A percentile compares a stretch with the other conserved stretches of the same genome.
Evolutionary conservation across 1,140 invertebrate species (phyloP).

Genomic region (Steinernema feltiae): DNA sequence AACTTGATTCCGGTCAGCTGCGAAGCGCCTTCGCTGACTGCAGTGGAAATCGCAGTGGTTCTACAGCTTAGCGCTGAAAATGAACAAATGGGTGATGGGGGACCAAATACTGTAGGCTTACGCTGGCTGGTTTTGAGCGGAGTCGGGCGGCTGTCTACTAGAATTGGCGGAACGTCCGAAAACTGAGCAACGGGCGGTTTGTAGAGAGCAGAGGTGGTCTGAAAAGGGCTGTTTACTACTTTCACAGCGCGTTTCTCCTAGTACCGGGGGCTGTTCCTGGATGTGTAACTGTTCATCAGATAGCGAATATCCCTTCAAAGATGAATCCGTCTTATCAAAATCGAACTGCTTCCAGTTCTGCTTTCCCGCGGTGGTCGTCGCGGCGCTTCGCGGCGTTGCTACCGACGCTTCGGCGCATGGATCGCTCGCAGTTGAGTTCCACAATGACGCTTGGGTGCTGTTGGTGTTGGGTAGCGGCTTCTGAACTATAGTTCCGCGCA

Average conservation of each 20-base stretch:
- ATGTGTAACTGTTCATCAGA: not conserved
- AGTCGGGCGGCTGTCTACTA: constrained; percentile 34
- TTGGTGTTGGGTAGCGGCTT: not conserved
- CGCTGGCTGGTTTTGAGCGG: constrained; percentile 24
- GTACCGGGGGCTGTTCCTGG: not conserved
- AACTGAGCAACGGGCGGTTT: constrained; percentile 26
- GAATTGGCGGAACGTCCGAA: constrained; percentile 29
- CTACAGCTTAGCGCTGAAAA: not conserved
- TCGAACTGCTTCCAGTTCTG: constrained; percentile 13
- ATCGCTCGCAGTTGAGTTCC: not conserved
- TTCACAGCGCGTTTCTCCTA: too few relatives aligned
- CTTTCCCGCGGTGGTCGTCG: not conserved
- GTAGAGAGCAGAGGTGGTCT: constrained; percentile 4
- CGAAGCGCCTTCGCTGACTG: constrained; percentile 10
- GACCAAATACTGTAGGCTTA: not conserved
- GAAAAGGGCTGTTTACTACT: not conserved
- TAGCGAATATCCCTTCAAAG: not conserved
- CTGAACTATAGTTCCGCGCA: not conserved
- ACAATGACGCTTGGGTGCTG: not conserved
- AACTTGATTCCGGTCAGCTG: constrained; percentile 17
- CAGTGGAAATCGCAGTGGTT: not conserved
- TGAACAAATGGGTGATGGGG: not conserved
- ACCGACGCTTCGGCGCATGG: not conserved
- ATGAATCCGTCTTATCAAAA: not conserved
- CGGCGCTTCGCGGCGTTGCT: not conserved